These are phyloP conservation scores for Catocala sponsa DNA, from an alignment of 2,888 invertebrate species.

Conservation along the genomic window DNA sequence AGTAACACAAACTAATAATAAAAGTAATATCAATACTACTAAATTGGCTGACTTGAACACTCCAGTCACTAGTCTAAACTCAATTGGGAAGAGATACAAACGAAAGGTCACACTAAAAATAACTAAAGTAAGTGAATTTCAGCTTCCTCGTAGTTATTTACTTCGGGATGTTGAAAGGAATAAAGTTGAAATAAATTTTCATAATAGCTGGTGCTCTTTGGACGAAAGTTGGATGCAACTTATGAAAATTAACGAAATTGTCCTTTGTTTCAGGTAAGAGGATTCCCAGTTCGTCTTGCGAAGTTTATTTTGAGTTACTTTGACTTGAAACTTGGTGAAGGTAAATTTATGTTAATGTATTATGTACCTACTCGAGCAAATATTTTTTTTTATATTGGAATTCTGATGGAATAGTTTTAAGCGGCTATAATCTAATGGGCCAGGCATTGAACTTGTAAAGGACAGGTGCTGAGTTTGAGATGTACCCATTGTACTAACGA, in stretches of 20 bases:
- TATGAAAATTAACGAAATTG: slow-evolving; percentile 38
- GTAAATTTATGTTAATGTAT: slow-evolving; percentile 5
- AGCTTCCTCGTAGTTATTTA: not conserved
- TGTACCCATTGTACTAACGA: too few species aligned
- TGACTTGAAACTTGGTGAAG: slow-evolving; percentile 16
- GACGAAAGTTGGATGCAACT: slow-evolving; percentile 36
- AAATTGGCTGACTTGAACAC: not conserved
- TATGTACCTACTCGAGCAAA: not conserved
- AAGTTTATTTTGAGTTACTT: slow-evolving; percentile 32
- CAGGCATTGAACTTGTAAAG: too few species aligned
- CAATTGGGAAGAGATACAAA: not conserved
- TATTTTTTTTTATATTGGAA: too few species aligned
- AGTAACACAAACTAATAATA: too few species aligned
- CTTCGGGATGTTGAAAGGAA: not conserved
- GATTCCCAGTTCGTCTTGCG: slow-evolving; percentile 27
- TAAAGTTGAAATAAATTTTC: slow-evolving; percentile 24
- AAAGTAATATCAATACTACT: too few species aligned
- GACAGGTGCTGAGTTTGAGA: too few species aligned
- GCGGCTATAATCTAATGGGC: too few species aligned
- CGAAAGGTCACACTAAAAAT: slow-evolving; percentile 2
- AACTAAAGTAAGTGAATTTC: not conserved
- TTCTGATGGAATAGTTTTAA: too few species aligned
- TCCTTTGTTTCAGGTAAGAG: slow-evolving; percentile 50
- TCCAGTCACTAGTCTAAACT: not conserved
- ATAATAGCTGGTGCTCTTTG: slow-evolving; percentile 19